A percentile compares a stretch with the other conserved stretches of the same genome.
Evolutionary conservation across 2,888 invertebrate species (phyloP).

Genomic region (Scaptodrosophila latifasciaeformis): DNA sequence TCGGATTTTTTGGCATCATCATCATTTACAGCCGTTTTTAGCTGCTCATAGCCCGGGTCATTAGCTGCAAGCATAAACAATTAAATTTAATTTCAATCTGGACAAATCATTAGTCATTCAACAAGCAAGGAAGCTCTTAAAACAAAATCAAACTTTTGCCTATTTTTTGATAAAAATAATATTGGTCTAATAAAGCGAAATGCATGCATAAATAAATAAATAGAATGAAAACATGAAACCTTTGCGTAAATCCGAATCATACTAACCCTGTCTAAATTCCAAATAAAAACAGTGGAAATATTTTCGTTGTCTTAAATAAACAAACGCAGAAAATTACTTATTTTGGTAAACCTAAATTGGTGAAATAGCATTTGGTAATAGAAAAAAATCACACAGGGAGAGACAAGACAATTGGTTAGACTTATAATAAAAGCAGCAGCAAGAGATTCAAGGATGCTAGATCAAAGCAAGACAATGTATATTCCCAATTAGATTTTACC

Average conservation of each 20-base stretch:
- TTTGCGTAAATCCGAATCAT: constrained; percentile 29
- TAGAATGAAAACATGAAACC: too few species aligned
- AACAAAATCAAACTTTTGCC: not conserved
- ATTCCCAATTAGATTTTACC: constrained; percentile 45
- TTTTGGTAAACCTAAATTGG: constrained; percentile 69
- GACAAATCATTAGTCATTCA: too few species aligned
- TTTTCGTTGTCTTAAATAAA: constrained; percentile 60
- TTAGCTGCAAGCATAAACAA: constrained; percentile 59
- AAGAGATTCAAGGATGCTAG: constrained; percentile 15
- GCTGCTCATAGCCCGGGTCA: constrained; percentile 85
- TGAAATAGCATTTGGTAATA: constrained; percentile 21
- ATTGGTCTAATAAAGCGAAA: not conserved
- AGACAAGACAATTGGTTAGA: constrained; percentile 37
- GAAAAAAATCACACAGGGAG: constrained; percentile 34
- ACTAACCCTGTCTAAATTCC: constrained; percentile 72
- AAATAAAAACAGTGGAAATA: constrained; percentile 57
- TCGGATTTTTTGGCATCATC: constrained; percentile 75
- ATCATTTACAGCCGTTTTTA: constrained; percentile 70
- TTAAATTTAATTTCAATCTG: not conserved
- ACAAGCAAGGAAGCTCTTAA: too few species aligned
- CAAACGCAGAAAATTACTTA: constrained; percentile 65
- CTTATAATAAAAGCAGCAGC: constrained; percentile 9
- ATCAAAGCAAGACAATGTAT: too few species aligned
- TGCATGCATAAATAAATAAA: not conserved
- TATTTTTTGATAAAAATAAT: not conserved